A percentile compares a stretch with the other conserved stretches of the same genome.
These are phyloP conservation scores for Coryphaenoides rupestris DNA, from an alignment of 2,113 vertebrate genomes.

Conservation along the genomic window DNA sequence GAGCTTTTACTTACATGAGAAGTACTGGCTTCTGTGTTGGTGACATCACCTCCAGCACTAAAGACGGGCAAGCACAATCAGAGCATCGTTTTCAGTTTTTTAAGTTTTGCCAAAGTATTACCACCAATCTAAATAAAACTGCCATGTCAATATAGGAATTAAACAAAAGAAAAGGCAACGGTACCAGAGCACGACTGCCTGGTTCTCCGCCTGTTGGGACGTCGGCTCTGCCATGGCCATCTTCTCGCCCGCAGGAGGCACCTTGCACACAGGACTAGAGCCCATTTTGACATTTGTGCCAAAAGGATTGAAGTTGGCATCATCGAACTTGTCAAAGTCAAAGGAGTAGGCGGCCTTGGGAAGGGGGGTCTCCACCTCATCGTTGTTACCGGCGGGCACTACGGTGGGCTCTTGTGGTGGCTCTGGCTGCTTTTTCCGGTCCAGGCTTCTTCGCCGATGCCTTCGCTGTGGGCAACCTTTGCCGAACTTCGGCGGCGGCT, in stretches of 20 bases:
- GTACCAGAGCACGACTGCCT: conserved; percentile 23
- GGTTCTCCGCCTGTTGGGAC: conserved; percentile 10
- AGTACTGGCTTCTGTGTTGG: not conserved
- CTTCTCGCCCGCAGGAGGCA: not conserved
- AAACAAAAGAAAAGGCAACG: conserved; percentile 3
- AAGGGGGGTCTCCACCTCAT: conserved; percentile 28
- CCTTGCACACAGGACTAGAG: conserved; percentile 1
- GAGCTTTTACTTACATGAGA: conserved; percentile 7
- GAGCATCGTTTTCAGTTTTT: no score
- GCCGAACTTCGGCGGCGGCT: conserved; percentile 70
- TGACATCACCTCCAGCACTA: conserved; percentile 34
- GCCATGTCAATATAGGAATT: not conserved
- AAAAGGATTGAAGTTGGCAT: conserved; percentile 77
- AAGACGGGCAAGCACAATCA: not conserved
- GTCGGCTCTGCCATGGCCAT: not conserved
- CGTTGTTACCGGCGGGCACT: not conserved
- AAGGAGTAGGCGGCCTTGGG: conserved; percentile 65
- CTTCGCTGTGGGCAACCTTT: conserved; percentile 63
- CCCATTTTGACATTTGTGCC: conserved; percentile 57
- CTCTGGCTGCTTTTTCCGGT: not conserved
- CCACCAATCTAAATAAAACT: not conserved
- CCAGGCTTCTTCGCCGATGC: conserved; percentile 48
- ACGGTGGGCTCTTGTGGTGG: conserved; percentile 20
- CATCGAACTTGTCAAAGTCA: conserved; percentile 72
- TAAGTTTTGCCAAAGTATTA: no score